Percentiles rank a stretch among this genome's conserved stretches.
Evolutionary conservation across 2,888 invertebrate species (phyloP).

Genomic region (Acholoe squamosa): DNA sequence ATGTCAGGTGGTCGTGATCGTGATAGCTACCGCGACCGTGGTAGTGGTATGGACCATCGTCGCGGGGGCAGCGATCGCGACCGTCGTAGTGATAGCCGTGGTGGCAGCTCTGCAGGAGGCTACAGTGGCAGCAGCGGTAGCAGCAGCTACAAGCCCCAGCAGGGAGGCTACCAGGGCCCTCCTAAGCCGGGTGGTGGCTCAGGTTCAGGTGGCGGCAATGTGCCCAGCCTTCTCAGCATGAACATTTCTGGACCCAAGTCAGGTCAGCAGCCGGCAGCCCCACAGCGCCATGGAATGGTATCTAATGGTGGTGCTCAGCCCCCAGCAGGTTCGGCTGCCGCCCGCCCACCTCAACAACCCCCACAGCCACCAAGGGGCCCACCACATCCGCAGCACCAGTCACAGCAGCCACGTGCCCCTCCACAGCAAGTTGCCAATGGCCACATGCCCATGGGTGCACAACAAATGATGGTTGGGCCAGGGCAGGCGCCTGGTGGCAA

Average conservation of each 20-base stretch:
- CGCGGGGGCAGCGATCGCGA: conserved; percentile 64
- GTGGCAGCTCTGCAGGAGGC: conserved; percentile 60
- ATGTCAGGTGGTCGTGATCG: conserved; percentile 62
- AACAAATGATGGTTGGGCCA: background rate
- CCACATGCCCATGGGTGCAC: conserved; percentile 8
- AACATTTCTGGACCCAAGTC: conserved; percentile 50
- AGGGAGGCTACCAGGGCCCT: conserved; percentile 31
- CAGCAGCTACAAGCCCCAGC: conserved; percentile 50
- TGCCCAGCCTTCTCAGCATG: conserved; percentile 62
- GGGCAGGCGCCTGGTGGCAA: conserved; percentile 18
- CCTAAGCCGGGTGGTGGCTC: conserved; percentile 43
- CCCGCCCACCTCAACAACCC: conserved; percentile 43
- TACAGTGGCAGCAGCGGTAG: conserved; percentile 58
- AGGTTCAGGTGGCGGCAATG: conserved; percentile 46
- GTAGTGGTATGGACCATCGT: conserved; percentile 64
- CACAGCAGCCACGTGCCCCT: conserved; percentile 25
- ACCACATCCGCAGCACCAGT: background rate
- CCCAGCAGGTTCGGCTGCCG: background rate
- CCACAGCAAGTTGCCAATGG: conserved; percentile 42
- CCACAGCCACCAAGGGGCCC: background rate
- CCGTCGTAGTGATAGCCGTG: conserved; percentile 52
- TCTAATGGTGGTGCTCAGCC: conserved; percentile 62
- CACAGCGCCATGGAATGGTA: conserved; percentile 3
- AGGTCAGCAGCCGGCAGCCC: conserved; percentile 3
- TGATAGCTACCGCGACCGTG: conserved; percentile 63